Evolutionary conservation across 2,113 vertebrate genomes (phyloP).

Genomic region (Lophotis ruficrista): DNA sequence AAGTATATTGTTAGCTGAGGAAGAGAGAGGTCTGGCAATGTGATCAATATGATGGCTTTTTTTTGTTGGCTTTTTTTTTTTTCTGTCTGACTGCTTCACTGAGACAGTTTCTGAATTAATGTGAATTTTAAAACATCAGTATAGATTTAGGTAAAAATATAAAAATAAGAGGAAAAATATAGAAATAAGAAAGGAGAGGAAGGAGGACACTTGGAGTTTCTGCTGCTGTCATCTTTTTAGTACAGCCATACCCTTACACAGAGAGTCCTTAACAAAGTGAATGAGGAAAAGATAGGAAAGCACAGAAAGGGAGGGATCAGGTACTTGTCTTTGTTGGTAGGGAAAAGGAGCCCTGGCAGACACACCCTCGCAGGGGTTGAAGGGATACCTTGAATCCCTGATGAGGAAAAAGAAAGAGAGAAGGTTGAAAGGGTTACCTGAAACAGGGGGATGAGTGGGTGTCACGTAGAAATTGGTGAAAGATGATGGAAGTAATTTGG

Average conservation of each 20-base stretch:
- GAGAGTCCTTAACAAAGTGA: not conserved
- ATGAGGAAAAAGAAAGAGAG: not conserved
- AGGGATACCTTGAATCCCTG: not conserved
- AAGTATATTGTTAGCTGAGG: not conserved
- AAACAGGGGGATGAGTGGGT: not conserved
- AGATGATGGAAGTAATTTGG: not conserved
- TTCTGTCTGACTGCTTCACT: not conserved
- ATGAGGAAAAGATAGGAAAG: not conserved
- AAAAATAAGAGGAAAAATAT: not conserved
- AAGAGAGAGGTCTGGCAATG: not conserved
- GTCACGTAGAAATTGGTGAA: not conserved
- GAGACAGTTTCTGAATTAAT: not conserved
- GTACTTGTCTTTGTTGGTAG: not conserved
- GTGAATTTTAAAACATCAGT: not conserved
- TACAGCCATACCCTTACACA: not conserved
- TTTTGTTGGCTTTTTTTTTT: not conserved
- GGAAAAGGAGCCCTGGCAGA: not conserved
- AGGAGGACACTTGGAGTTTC: not conserved
- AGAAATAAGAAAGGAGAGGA: not conserved
- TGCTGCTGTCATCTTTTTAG: not conserved
- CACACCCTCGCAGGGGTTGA: not conserved
- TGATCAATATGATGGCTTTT: not conserved
- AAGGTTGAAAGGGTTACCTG: not conserved
- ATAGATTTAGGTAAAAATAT: not conserved
- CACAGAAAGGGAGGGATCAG: not conserved